Evolutionary conservation across 2,888 invertebrate species (phyloP).

Genomic region (Caenorhabditis sp.): DNA sequence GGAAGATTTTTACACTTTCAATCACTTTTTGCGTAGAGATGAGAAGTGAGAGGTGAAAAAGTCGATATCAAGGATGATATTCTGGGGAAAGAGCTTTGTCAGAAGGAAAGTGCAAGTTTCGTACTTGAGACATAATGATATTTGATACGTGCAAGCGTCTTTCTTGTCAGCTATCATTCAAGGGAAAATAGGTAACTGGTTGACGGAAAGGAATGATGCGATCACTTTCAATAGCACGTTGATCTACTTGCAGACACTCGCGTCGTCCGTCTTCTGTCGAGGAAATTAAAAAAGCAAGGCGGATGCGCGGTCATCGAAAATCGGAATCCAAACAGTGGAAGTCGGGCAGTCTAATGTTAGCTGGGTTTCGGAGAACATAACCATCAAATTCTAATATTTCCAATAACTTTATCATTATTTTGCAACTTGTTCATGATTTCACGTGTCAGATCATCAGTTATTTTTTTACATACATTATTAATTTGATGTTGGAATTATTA

Average conservation of each 20-base stretch:
- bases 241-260: slow-evolving; percentile 65
- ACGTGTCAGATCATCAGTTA: slow-evolving; percentile 55
- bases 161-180: slow-evolving; percentile 23
- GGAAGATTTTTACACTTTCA: slow-evolving; percentile 45
- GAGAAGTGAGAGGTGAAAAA: slow-evolving; percentile 38
- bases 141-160: slow-evolving; percentile 25
- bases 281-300: slow-evolving; percentile 69
- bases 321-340: slow-evolving; percentile 76
- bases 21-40: slow-evolving; percentile 46
- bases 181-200: slow-evolving; percentile 36
- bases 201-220: slow-evolving; percentile 31
- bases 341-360: slow-evolving; percentile 77
- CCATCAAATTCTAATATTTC: not conserved
- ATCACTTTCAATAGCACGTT: slow-evolving; percentile 24
- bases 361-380: slow-evolving; percentile 69
- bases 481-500: slow-evolving; percentile 29
- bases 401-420: slow-evolving; percentile 26
- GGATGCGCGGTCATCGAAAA: slow-evolving; percentile 72
- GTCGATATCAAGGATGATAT: slow-evolving; percentile 29
- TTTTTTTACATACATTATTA: slow-evolving; percentile 64
- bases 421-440: slow-evolving; percentile 58
- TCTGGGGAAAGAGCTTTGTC: slow-evolving; percentile 26
- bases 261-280: slow-evolving; percentile 72
- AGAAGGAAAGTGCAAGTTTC: slow-evolving; percentile 39
- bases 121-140: slow-evolving; percentile 18